Base-by-base conservation (phyloP, 2,113 vertebrate species). In the Zapus hudsonius region DNA sequence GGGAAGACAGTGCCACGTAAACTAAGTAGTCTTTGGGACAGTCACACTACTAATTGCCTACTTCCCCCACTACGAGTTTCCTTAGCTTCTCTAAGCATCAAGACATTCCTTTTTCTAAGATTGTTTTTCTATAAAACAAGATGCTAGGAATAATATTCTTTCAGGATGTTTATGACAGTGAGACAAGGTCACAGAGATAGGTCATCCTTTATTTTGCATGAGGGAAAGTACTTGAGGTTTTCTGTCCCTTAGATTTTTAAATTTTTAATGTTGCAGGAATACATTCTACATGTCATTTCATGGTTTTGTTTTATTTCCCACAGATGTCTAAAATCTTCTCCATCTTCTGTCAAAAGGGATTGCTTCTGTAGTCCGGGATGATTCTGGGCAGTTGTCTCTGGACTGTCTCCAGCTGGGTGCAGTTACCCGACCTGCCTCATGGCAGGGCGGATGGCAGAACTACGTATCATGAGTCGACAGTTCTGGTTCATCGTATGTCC, bases 401-500 rank as follows among this genome's bases (percentile, higher is more conserved):
- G 31, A 83, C 13, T 33, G 20, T 16, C 19, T 29, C n/a, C 52
- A 55, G 63, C 59, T 12, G 3, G 44, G 55, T 64, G 1, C 9
- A 2, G 1, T 87, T 73, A 93, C 63, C 89, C n/a, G 31, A 87
- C 36, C 0, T 74, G 63, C 31, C 79, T 73, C 27, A 40, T 23
- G 31, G 19, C 59, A 36, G 19, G 47, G 47, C 61, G 64, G 83
- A 81, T 42, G 76, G 67, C 25, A 31, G 31, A 69, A 84, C 36
- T 87, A 27, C 38, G 16, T 40, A 69, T 64, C 78, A 44, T 2
- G 47, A 81, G 61, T 73, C n/a, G 80, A 47, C 7, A 59, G 90
- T 90, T 69, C 33, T 89, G 63, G 38, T 74, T 90, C 36, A 69
- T 76, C 91, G 78, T 52, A 66, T 63, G 17, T 70, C 67, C 38